These are phyloP conservation scores for Lasioglossum zephyrum DNA, from an alignment of 2,888 invertebrate genomes.

Conservation along the genomic window DNA sequence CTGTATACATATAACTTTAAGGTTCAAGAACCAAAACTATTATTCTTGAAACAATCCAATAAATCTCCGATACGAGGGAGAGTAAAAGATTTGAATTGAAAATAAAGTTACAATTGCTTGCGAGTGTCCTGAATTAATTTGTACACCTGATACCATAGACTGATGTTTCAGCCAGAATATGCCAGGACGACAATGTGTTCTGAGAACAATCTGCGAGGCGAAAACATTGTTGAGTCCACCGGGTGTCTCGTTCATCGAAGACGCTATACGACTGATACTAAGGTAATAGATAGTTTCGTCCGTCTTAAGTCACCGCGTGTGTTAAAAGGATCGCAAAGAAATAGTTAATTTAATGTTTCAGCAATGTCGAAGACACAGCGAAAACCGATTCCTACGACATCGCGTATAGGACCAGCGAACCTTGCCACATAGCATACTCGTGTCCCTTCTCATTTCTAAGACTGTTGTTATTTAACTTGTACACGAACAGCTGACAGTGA, in stretches of 20 bases:
- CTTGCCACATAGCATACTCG: constrained; percentile 75
- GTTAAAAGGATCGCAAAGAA: background rate
- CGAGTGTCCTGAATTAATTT: background rate
- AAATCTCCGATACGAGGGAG: too few relatives aligned
- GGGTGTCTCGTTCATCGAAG: constrained; percentile 88
- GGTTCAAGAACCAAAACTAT: too few relatives aligned
- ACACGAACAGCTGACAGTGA: constrained; percentile 45
- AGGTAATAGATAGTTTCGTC: constrained; percentile 82
- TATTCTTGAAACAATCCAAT: background rate
- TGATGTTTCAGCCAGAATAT: constrained; percentile 86
- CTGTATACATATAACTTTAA: too few relatives aligned
- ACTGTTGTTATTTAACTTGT: constrained; percentile 71
- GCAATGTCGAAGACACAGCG: constrained; percentile 68
- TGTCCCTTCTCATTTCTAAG: constrained; percentile 81
- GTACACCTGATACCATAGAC: background rate
- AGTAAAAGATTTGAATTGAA: background rate
- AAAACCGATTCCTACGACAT: constrained; percentile 77
- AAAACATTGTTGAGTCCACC: constrained; percentile 86
- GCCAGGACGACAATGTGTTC: constrained; percentile 88
- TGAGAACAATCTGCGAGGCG: constrained; percentile 89
- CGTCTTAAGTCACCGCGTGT: background rate
- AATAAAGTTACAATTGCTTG: too few relatives aligned
- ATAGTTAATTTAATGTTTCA: constrained; percentile 58
- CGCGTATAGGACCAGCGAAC: constrained; percentile 70
- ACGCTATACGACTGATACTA: constrained; percentile 88